Evolutionary conservation across 2,888 invertebrate species (phyloP), one percentile per base, ranked within the genome.

Genomic region (Seladonia tumulorum): DNA sequence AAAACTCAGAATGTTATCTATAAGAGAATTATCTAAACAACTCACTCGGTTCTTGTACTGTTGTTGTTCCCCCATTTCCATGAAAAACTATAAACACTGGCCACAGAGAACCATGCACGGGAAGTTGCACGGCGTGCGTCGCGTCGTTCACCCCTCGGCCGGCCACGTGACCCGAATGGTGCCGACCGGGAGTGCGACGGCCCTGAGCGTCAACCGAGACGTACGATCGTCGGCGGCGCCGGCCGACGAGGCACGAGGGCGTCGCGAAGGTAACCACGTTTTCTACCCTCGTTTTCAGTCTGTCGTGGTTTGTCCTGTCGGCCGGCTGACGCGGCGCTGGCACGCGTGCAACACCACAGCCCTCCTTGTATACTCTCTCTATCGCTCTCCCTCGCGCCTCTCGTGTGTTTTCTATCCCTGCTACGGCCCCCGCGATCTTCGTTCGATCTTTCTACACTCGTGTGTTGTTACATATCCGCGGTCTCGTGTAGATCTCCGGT

Each of bases 231-330:
- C 47, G 29, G 89, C 90, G 90, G 89, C 35, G 76, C 83, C 84
- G 85, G 81, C 87, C 90, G 90, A 91, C 72, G 84, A 73, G 25
- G 68, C 90, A 92, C 85, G 90, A 91, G 90, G 90, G 77, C 87
- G 91, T 90, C 88, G 88, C 89, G 81, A 86, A 70, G 85, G 89
- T 86, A 81, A 92, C 92, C 88, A 88, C 87, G 84, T 93, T 94
- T 88, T 94, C 86, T 81, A 88, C 89, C 90, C 89, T 87, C 89
- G 79, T 83, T 86, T 87, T 83, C 89, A 91, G 91, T 91, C 85
- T 82, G 87, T 91, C 91, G 91, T 91, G 91, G 90, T 91, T 87
- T 91, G 90, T 91, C 87, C 84, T 82, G 87, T 90, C 89, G 91
- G 88, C 82, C 86, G 91, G 91, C 79, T 77, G 90, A 73, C 73